Percentiles rank a stretch among this genome's conserved stretches.
Evolutionary conservation across 1,140 invertebrate genomes (phyloP).

Genomic region (Drosophila asahinai): DNA sequence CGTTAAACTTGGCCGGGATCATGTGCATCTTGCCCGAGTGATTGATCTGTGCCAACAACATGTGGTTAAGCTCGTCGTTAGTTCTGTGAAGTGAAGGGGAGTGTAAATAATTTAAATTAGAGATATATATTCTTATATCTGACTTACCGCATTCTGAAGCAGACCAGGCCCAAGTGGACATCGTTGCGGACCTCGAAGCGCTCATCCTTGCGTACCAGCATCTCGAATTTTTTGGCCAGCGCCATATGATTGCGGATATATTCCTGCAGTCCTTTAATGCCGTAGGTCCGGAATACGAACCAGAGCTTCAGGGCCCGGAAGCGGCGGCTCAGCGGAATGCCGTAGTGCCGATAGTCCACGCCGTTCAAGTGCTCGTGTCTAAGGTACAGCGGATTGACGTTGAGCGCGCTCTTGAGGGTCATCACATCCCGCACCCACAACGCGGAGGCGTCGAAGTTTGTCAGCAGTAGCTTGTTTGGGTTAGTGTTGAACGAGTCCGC

Average conservation of each 20-base stretch:
- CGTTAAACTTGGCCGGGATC: conserved; percentile 93
- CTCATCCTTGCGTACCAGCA: conserved; percentile 90
- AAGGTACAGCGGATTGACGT: conserved; percentile 96
- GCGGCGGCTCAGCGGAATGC: conserved; percentile 93
- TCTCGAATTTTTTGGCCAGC: conserved; percentile 94
- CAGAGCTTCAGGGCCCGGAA: conserved; percentile 95
- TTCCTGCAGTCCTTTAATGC: conserved; percentile 91
- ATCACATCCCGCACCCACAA: conserved; percentile 95
- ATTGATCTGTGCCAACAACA: conserved; percentile 93
- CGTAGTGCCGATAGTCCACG: conserved; percentile 95
- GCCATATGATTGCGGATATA: conserved; percentile 95
- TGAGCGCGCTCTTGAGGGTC: conserved; percentile 93
- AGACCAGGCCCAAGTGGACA: conserved; percentile 91
- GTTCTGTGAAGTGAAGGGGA: conserved; percentile 33
- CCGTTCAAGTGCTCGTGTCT: conserved; percentile 91
- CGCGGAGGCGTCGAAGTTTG: conserved; percentile 96
- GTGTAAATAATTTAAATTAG: neutral
- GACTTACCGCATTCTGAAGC: conserved; percentile 87
- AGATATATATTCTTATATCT: no score
- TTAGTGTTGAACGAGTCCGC: conserved; percentile 97
- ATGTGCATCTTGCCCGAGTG: conserved; percentile 95
- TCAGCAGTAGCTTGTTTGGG: conserved; percentile 96
- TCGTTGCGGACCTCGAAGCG: conserved; percentile 94
- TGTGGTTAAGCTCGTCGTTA: conserved; percentile 65
- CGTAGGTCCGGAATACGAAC: conserved; percentile 94